Evolutionary conservation across 2,888 invertebrate species (phyloP).

Genomic region (Ceramica pisi): DNA sequence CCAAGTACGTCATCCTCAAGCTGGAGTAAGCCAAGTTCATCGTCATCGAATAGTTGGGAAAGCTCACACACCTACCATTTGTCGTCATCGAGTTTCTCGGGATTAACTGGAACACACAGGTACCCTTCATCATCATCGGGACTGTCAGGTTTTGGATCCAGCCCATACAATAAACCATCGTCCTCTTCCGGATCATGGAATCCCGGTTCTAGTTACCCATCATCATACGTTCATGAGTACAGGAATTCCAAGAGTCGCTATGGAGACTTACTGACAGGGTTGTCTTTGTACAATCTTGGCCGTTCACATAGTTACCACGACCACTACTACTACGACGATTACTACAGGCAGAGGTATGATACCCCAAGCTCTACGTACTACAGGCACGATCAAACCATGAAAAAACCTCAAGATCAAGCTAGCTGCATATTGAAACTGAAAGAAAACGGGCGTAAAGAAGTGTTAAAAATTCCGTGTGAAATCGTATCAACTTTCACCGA

Average conservation of each 20-base stretch:
- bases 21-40: constrained; percentile 36
- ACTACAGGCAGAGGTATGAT: constrained; percentile 80
- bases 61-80: constrained; percentile 44
- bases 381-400: constrained; percentile 5
- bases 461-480: constrained; percentile 85
- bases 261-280: constrained; percentile 82
- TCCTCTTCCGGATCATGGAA: constrained; percentile 26
- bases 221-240: constrained; percentile 80
- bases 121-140: constrained; percentile 54
- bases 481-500: constrained; percentile 86
- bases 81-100: constrained; percentile 36
- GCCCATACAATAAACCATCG: constrained; percentile 9
- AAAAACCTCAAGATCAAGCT: constrained; percentile 68
- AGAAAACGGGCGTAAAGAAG: constrained; percentile 76
- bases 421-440: constrained; percentile 80
- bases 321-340: constrained; percentile 85
- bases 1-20: constrained; percentile 21
- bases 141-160: constrained; percentile 27
- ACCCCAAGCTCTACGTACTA: constrained; percentile 55
- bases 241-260: constrained; percentile 84
- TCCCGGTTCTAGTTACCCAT: constrained; percentile 27
- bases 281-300: constrained; percentile 85
- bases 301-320: constrained; percentile 81
- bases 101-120: constrained; percentile 31
- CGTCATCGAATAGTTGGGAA: constrained; percentile 53